Evolutionary conservation across 2,888 invertebrate species (phyloP).

Genomic region (Melieria omissa): DNA sequence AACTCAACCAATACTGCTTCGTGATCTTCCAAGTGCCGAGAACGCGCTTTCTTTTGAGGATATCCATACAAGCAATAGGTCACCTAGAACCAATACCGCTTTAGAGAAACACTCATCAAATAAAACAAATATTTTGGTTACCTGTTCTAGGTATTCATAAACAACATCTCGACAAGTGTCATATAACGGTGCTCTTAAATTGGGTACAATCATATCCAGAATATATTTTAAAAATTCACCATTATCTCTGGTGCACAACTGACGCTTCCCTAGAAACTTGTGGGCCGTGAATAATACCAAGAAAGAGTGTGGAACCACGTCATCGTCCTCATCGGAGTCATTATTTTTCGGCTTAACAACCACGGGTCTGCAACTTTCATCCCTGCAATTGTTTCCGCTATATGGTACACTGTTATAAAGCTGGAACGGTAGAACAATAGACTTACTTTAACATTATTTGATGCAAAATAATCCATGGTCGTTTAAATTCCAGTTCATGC

Average conservation of each 20-base stretch:
- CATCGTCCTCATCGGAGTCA: constrained; percentile 68
- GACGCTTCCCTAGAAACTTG: constrained; percentile 82
- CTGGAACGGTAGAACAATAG: background rate
- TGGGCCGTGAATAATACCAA: constrained; percentile 84
- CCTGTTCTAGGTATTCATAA: constrained; percentile 84
- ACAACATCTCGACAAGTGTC: constrained; percentile 76
- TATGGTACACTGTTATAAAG: background rate
- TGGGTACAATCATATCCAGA: constrained; percentile 78
- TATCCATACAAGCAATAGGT: constrained; percentile 87
- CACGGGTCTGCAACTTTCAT: constrained; percentile 69
- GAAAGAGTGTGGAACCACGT: constrained; percentile 76
- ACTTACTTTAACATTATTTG: constrained; percentile 75
- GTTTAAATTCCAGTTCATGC: constrained; percentile 76
- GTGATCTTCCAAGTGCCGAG: constrained; percentile 70
- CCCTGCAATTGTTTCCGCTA: constrained; percentile 62
- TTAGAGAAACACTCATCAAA: background rate
- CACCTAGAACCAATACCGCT: constrained; percentile 52
- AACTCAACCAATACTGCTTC: constrained; percentile 76
- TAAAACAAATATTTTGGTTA: constrained; percentile 18
- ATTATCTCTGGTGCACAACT: constrained; percentile 82
- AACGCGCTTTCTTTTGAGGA: constrained; percentile 75
- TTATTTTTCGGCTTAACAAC: constrained; percentile 39
- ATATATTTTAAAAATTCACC: constrained; percentile 83
- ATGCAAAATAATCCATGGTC: constrained; percentile 87
- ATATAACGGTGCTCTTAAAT: constrained; percentile 75